Evolutionary conservation across 2,113 vertebrate genomes (phyloP).

Genomic region (Burhinus oedicnemus): DNA sequence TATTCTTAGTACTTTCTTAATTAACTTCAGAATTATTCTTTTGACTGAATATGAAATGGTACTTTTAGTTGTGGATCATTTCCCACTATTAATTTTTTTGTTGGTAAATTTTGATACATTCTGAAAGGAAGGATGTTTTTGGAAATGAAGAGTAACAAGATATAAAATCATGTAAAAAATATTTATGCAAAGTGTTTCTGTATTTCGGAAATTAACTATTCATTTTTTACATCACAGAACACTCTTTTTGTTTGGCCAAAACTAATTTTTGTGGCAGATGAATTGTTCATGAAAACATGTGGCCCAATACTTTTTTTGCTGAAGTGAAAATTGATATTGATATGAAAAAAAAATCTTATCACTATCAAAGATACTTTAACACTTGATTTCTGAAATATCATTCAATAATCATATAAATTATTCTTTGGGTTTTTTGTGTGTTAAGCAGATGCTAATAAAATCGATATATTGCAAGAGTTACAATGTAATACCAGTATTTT

Average conservation of each 20-base stretch:
- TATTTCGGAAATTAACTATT: not conserved
- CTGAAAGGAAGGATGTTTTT: not conserved
- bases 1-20: not conserved
- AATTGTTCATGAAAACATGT: not conserved
- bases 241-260: not conserved
- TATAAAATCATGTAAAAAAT: not conserved
- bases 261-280: not conserved
- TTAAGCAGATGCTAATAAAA: not conserved
- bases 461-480: not conserved
- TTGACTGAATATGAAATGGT: not conserved
- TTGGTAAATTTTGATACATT: not conserved
- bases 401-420: not conserved
- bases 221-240: not conserved
- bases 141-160: not conserved
- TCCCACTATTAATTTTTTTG: not conserved
- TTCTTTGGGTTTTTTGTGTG: not conserved
- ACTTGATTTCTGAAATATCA: not conserved
- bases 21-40: not conserved
- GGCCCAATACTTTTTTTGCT: not conserved
- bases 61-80: not conserved
- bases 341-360: not conserved
- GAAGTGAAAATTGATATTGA: not conserved
- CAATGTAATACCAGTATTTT: not conserved
- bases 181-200: not conserved
- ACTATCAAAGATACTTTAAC: not conserved